These are phyloP conservation scores for Notoglanidium macrostoma DNA, from an alignment of 2,797 vertebrate species.

Conservation along the genomic window DNA sequence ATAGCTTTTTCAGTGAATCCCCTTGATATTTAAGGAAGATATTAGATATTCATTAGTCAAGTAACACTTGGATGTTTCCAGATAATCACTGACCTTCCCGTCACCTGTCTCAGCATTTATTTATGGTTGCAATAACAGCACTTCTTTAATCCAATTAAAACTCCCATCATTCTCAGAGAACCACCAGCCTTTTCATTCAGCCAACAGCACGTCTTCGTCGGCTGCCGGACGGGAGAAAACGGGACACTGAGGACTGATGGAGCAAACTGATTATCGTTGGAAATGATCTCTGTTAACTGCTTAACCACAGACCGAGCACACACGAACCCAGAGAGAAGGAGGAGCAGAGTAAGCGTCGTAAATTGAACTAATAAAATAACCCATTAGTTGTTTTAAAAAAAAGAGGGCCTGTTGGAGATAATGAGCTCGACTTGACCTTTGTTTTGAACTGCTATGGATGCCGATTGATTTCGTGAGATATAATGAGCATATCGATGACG, in stretches of 20 bases:
- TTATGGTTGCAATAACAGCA: conserved; percentile 27
- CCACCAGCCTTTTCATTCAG: conserved; percentile 5
- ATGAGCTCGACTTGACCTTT: not conserved
- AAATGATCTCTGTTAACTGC: not conserved
- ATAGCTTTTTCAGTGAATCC: not conserved
- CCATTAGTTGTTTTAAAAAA: not conserved
- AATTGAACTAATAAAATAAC: not conserved
- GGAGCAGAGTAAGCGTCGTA: not conserved
- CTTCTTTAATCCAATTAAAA: conserved; percentile 28
- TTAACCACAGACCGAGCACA: not conserved
- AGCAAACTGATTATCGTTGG: not conserved
- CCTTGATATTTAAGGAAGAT: not conserved
- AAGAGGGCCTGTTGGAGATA: not conserved
- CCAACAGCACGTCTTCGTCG: not conserved
- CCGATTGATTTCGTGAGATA: conserved; percentile 46
- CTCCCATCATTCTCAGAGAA: conserved; percentile 17
- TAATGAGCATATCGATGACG: conserved; percentile 25
- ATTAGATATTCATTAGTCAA: not conserved
- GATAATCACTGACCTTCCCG: not conserved
- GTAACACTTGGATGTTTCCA: not conserved
- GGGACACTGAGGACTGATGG: not conserved
- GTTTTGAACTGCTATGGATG: not conserved
- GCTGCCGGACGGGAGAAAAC: not conserved
- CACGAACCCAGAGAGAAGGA: not conserved
- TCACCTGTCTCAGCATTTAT: conserved; percentile 15